These are phyloP conservation scores for Drosophila demipolita DNA, from an alignment of 2,888 invertebrate genomes.

Conservation along the genomic window DNA sequence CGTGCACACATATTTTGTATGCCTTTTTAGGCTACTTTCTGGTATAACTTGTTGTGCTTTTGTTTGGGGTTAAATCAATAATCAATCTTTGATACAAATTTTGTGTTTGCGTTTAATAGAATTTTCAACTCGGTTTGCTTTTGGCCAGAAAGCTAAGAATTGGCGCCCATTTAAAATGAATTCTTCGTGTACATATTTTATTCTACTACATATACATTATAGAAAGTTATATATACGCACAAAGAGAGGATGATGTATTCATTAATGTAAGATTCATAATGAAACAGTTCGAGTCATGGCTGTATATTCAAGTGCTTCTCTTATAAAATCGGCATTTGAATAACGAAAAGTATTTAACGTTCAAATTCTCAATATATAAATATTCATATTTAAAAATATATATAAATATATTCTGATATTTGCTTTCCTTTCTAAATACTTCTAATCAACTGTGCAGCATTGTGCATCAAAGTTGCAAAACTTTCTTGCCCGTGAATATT, in stretches of 20 bases:
- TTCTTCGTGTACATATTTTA: not conserved
- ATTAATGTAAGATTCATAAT: constrained; percentile 15
- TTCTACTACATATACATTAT: not conserved
- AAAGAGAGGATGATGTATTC: not conserved
- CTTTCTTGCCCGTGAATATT: constrained; percentile 34
- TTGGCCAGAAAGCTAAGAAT: too few relatives aligned
- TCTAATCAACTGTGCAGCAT: constrained; percentile 50
- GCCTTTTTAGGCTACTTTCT: not conserved
- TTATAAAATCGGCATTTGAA: not conserved
- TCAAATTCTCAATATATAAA: not conserved
- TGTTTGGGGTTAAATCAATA: not conserved
- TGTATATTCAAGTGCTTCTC: not conserved
- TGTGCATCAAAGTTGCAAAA: constrained; percentile 37
- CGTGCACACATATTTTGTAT: constrained; percentile 11
- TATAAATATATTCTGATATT: not conserved
- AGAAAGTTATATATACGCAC: not conserved
- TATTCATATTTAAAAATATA: not conserved
- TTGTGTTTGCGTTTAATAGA: too few relatives aligned
- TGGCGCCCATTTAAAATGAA: not conserved
- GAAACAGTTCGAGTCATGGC: not conserved
- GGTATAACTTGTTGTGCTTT: not conserved
- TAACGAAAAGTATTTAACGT: not conserved
- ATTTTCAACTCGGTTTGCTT: not conserved
- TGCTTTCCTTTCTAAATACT: constrained; percentile 8
- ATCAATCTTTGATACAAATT: not conserved